A percentile compares a stretch with the other conserved stretches of the same genome.
Conservation (phyloP, 2,113 vertebrate species). For the Neolamprologus ventralis region DNA sequence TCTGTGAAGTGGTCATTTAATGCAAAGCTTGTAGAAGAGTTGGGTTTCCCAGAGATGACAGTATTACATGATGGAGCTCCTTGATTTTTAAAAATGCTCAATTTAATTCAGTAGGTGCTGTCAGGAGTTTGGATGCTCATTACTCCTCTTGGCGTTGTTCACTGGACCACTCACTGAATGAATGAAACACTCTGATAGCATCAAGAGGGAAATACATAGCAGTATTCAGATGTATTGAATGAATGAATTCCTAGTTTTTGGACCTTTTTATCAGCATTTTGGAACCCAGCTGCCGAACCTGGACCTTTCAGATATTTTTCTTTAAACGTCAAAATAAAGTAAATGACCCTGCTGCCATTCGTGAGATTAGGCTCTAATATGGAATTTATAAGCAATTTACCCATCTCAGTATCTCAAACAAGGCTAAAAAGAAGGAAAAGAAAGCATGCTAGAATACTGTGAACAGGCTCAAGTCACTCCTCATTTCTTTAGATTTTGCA, state of each 20-base stretch:
- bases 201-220: neutral
- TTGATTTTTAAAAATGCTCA: neutral
- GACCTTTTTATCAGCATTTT: neutral
- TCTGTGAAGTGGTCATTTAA: neutral
- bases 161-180: neutral
- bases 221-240: neutral
- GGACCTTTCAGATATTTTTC: neutral
- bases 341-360: neutral
- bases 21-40: neutral
- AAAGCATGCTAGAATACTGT: neutral
- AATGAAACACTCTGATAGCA: neutral
- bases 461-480: neutral
- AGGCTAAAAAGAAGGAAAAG: neutral
- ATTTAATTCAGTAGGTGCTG: neutral
- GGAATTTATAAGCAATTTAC: neutral
- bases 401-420: neutral
- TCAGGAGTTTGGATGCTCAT: neutral
- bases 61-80: neutral
- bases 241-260: neutral
- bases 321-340: neutral
- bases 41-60: neutral
- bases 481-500: neutral
- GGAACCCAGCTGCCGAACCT: neutral
- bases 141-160: neutral
- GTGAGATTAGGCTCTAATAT: neutral